Evolutionary conservation across 1,140 invertebrate genomes (phyloP).

Genomic region (Ceratina australensis): DNA sequence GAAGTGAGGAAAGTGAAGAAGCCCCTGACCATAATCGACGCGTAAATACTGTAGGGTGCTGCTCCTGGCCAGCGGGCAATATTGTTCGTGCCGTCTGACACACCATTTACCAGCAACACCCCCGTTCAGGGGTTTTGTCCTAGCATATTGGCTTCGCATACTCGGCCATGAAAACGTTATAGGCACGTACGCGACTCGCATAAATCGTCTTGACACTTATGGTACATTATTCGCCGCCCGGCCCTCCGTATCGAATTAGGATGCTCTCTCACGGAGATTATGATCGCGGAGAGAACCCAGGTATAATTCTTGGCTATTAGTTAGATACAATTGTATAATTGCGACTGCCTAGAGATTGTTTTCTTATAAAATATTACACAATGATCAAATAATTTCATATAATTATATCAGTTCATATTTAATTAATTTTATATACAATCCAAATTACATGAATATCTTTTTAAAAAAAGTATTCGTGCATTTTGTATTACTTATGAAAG

Average conservation of each 20-base stretch:
- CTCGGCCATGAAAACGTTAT: conserved; percentile 47
- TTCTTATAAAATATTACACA: too few relatives aligned
- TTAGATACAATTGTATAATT: not conserved
- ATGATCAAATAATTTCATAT: too few relatives aligned
- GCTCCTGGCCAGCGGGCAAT: conserved; percentile 57
- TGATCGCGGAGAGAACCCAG: not conserved
- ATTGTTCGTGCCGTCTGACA: conserved; percentile 66
- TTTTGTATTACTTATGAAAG: too few relatives aligned
- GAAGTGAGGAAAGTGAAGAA: conserved; percentile 5
- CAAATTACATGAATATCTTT: too few relatives aligned
- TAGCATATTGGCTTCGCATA: conserved; percentile 48
- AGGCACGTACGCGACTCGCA: conserved; percentile 37
- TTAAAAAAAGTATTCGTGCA: too few relatives aligned
- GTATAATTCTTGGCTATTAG: not conserved
- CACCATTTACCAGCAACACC: conserved; percentile 59
- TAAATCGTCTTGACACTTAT: conserved; percentile 65
- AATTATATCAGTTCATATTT: too few relatives aligned
- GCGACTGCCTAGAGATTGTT: conserved; percentile 1
- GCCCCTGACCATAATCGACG: conserved; percentile 32
- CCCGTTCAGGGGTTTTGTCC: conserved; percentile 41
- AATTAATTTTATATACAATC: too few relatives aligned
- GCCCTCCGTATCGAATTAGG: conserved; percentile 50
- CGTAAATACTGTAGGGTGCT: conserved; percentile 44
- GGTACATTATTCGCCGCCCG: conserved; percentile 49
- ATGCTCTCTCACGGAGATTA: conserved; percentile 57